phyloP scores from a whole-genome alignment of 2,797 vertebrate genomes.

The Petrocephalus sullivani region DNA sequence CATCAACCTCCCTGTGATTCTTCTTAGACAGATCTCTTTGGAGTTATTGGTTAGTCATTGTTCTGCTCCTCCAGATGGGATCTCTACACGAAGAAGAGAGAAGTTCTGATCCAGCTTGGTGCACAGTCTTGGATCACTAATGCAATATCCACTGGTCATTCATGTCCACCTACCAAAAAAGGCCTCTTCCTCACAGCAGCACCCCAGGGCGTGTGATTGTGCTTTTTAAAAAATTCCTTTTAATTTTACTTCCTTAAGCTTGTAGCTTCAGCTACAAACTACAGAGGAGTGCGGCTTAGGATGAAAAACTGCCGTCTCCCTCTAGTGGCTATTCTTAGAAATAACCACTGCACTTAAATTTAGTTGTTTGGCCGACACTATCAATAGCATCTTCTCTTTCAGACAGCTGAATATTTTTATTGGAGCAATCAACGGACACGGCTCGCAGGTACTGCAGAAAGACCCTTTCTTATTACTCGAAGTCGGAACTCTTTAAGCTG shows the following conservation, averaged over 20 bases:
- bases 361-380: neutral
- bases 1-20: neutral
- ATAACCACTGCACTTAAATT: neutral
- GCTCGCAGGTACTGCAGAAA: neutral
- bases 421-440: neutral
- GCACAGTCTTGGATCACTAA: constrained; percentile 9
- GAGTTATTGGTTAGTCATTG: neutral
- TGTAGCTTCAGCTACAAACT: neutral
- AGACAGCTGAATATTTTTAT: neutral
- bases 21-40: neutral
- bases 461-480: neutral
- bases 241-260: neutral
- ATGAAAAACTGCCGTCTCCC: neutral
- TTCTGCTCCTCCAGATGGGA: neutral
- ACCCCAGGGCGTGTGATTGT: neutral
- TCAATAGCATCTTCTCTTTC: neutral
- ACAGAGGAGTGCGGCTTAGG: neutral
- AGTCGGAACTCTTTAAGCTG: neutral
- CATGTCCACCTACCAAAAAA: neutral
- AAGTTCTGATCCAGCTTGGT: neutral
- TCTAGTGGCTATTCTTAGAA: neutral
- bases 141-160: neutral
- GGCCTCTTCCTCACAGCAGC: neutral
- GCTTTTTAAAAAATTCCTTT: neutral
- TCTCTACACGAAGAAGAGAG: neutral